Conservation (phyloP, 2,888 invertebrate genomes). For the Latrodectus elegans region DNA sequence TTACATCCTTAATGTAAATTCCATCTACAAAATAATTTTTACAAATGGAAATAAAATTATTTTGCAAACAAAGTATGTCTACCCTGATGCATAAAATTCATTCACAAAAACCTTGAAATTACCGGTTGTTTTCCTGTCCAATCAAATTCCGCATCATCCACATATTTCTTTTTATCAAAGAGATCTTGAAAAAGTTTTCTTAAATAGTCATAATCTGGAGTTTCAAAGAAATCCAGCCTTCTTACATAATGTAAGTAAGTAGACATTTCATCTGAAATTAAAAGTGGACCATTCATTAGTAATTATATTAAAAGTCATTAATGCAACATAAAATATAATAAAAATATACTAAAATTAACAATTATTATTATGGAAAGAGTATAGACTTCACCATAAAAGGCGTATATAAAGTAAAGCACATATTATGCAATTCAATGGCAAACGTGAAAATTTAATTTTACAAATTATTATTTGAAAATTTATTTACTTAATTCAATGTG, state of each 20-base stretch:
- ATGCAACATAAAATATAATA: neutral
- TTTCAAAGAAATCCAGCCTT: conserved; percentile 99
- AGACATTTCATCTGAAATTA: conserved; percentile 67
- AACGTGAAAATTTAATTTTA: too few relatives aligned
- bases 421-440: too few relatives aligned
- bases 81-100: too few relatives aligned
- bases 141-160: conserved; percentile 94
- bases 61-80: too few relatives aligned
- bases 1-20: too few relatives aligned
- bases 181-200: conserved; percentile 95
- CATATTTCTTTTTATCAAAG: conserved; percentile 83
- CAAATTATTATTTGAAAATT: too few relatives aligned
- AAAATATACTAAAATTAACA: neutral
- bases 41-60: too few relatives aligned
- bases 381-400: too few relatives aligned
- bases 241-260: conserved; percentile 82
- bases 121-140: conserved; percentile 91
- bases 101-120: conserved; percentile 71
- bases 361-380: neutral
- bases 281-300: neutral
- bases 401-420: too few relatives aligned
- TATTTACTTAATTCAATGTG: too few relatives aligned
- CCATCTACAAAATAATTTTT: too few relatives aligned
- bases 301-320: neutral
- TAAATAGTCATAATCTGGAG: conserved; percentile 99